Conservation (phyloP, 2,888 invertebrate species). For the Cetonia aurata region DNA sequence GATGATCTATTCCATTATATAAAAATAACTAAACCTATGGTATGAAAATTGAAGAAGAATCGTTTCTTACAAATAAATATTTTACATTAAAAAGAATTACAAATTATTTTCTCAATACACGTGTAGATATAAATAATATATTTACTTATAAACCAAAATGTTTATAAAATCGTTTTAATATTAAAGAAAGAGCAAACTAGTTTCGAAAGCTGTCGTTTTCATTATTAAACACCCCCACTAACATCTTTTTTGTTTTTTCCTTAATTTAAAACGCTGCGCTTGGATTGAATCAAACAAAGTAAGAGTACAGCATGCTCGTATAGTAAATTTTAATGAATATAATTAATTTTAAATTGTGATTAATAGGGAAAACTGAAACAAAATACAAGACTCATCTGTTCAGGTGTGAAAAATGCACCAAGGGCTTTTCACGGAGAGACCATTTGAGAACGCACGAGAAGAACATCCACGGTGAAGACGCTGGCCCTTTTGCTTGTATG, state of each 20-base stretch:
- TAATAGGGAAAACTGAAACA: conserved; percentile 58
- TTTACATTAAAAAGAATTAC: not conserved
- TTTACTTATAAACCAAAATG: conserved; percentile 4
- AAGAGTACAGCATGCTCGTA: conserved; percentile 53
- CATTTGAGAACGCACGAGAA: conserved; percentile 67
- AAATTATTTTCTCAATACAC: not conserved
- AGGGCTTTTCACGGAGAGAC: conserved; percentile 65
- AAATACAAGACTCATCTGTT: conserved; percentile 56
- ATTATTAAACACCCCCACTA: conserved; percentile 28
- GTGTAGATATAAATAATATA: conserved; percentile 4
- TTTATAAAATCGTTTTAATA: conserved; percentile 23
- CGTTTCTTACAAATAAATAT: not conserved
- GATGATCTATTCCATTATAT: too few relatives aligned
- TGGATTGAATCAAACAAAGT: conserved; percentile 53
- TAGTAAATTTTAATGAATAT: conserved; percentile 35
- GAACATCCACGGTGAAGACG: conserved; percentile 67
- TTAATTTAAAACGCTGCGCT: conserved; percentile 46
- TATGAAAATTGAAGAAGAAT: not conserved
- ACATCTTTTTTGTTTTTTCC: conserved; percentile 24
- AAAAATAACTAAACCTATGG: too few relatives aligned
- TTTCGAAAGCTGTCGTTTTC: conserved; percentile 32
- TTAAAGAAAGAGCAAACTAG: conserved; percentile 24
- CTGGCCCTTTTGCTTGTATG: conserved; percentile 66
- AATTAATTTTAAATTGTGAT: conserved; percentile 57
- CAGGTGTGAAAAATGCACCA: conserved; percentile 64